Percentiles rank a stretch among this genome's conserved stretches.
These are phyloP conservation scores for Cavia aperea DNA, from an alignment of 2,113 vertebrate genomes.

Conservation along the genomic window DNA sequence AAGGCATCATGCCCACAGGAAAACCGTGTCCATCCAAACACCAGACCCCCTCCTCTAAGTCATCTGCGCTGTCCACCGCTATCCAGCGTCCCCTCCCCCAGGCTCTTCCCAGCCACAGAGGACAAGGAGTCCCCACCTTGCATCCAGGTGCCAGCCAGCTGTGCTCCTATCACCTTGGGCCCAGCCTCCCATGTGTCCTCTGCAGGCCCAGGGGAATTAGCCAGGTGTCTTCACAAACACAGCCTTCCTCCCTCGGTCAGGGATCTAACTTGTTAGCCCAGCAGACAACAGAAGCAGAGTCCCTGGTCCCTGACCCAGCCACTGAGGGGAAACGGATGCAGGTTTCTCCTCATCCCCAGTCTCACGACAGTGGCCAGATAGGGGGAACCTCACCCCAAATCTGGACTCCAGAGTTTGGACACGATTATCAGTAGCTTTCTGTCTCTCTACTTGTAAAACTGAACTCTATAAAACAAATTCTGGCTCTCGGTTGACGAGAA, in stretches of 20 bases:
- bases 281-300: neutral
- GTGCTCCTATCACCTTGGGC: neutral
- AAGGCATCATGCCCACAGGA: neutral
- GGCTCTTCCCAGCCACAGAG: neutral
- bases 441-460: neutral
- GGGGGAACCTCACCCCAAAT: neutral
- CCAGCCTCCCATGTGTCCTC: neutral
- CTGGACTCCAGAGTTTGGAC: neutral
- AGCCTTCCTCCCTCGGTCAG: neutral
- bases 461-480: constrained; percentile 20
- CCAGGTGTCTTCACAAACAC: neutral
- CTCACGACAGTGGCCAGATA: neutral
- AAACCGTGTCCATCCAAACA: neutral
- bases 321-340: neutral
- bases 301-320: neutral
- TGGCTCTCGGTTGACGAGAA: constrained; percentile 20
- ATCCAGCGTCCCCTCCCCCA: neutral
- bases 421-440: neutral
- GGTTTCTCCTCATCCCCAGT: no score
- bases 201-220: neutral
- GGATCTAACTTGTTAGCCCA: neutral
- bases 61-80: neutral
- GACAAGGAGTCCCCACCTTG: neutral
- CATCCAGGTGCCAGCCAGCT: neutral
- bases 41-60: neutral